Evolutionary conservation across 2,888 invertebrate species (phyloP), one percentile per base, ranked within the genome.

Genomic region (Meiosimyza decipiens): DNA sequence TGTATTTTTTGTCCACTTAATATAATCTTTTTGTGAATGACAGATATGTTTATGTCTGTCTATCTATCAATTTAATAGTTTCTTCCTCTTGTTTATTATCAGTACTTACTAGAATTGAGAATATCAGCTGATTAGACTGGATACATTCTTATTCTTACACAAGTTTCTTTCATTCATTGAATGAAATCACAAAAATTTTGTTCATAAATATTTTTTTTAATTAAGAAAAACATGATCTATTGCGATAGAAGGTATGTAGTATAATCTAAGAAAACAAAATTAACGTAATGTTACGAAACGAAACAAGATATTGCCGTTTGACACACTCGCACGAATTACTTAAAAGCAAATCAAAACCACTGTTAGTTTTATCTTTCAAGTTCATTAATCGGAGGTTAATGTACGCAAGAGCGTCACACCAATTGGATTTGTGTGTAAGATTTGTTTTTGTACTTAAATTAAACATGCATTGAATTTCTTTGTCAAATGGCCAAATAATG

Each of bases 331-430:
- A 40, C 40, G 40, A 40, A 40, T 40, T 9, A 40, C 40, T 6
- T 3, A 40, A 40, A 40, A 40, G 9, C 40, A 40, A 40, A 40
- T 40, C 6, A 40, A 40, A 40, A 40, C 9, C 40, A 52, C 28
- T 13, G 18, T 47, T 22, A 51, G 28, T 28, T 40, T 40, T 40
- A 51, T 22, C n/a, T 68, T n/a, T 12, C 75, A 76, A 74, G 75
- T 76, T 76, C 75, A 73, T 71, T 74, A 73, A 69, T 72, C 64
- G 72, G 71, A 76, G 76, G 75, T 76, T 67, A 74, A 75, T 67
- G 75, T 65, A 72, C 76, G 66, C 64, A 16, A 57, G 57, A 49
- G 40, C 40, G 49, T 28, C 50, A 57, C 13, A 12, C 28, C 28
- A 28, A 28, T 28, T 28, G 28, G 28, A 28, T 28, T 22, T 22